Base-by-base conservation (phyloP, 2,113 vertebrate species). In the Seriola aureovittata region DNA sequence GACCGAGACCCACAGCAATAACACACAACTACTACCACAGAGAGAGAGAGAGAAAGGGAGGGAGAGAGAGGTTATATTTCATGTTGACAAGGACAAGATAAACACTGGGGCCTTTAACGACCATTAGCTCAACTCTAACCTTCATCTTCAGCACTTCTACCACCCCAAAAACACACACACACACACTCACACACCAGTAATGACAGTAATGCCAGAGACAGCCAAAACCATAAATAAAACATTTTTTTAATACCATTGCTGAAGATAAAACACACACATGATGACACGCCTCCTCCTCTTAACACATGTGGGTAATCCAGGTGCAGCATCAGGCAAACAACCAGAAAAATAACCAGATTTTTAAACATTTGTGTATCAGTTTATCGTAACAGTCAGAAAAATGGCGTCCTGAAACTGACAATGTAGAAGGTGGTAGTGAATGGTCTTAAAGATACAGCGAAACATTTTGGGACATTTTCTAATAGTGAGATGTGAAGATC, bases 31-130 rank as follows among this genome's bases (percentile, higher is more conserved):
- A 85, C 72, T 62, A 69, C 80, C 80, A 74, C 69, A 79, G 64
- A 75, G 70, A 57, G 75, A 75, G 63, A 50, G 75, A 64, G 67
- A 54, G 44, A 19, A 58, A 81, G 57, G 54, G 19, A 48, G 59
- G 84, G 54, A 68, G 19, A 65, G 63, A 42, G 83, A 65, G 86
- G 78, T 87, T 86, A 91, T 93, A 90, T 95, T 93, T 93, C 92
- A 88, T 89, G 86, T 91, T 92, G 92, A 93, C 92, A 91, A 86
- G 87, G 87, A 93, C 91, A 90, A 91, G 92, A 93, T 91, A 92
- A 93, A 94, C 87, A 93, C 76, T 71, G 69, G 77, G 78, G 76
- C 87, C 86, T 92, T 93, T 91, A 89, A 89, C 76, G 29, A 91
- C 90, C 89, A 92, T 92, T 92, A 91, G 85, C 85, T 88, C 87